Percentiles rank a stretch among this genome's conserved stretches.
phyloP scores from a whole-genome alignment of 2,797 vertebrate species.

The Urophycis tenuis region DNA sequence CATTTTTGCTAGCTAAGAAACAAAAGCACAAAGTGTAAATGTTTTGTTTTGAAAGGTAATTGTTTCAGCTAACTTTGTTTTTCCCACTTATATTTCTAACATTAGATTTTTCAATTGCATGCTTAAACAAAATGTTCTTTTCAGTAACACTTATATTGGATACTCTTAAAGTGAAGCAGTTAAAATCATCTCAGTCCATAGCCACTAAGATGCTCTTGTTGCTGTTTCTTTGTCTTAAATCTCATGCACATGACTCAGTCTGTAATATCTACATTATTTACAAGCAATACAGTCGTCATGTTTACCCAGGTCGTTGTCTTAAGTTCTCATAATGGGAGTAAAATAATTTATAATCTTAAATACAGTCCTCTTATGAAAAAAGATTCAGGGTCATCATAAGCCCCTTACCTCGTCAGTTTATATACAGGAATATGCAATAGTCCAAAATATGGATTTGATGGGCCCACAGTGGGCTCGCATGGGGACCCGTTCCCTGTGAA shows the following conservation, averaged over 20 bases:
- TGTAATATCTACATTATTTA: conserved; percentile 99
- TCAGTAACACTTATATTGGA: conserved; percentile 99
- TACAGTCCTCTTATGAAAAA: conserved; percentile 99
- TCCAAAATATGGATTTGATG: conserved; percentile 95
- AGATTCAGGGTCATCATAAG: conserved; percentile 88
- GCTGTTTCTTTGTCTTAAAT: conserved; percentile 88
- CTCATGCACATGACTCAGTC: conserved; percentile 98
- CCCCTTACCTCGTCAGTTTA: conserved; percentile 88
- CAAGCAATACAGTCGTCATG: conserved; percentile 94
- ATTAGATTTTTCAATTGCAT: conserved; percentile 90
- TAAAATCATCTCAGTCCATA: conserved; percentile 99
- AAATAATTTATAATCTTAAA: conserved; percentile 97
- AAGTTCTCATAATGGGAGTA: conserved; percentile 82
- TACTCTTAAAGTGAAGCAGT: conserved; percentile 99
- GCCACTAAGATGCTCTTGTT: conserved; percentile 98
- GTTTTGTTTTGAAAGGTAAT: conserved; percentile 76
- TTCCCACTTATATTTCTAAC: conserved; percentile 93
- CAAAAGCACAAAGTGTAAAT: conserved; percentile 91
- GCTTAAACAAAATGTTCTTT: conserved; percentile 99
- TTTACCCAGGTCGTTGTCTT: conserved; percentile 68
- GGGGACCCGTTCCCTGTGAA: conserved; percentile 72
- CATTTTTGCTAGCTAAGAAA: conserved; percentile 87
- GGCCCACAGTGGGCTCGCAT: conserved; percentile 75
- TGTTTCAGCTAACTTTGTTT: conserved; percentile 85
- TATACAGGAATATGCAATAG: conserved; percentile 95